A percentile compares a stretch with the other conserved stretches of the same genome.
Conservation (phyloP, 2,888 invertebrate species). For the Machimus rusticus region DNA sequence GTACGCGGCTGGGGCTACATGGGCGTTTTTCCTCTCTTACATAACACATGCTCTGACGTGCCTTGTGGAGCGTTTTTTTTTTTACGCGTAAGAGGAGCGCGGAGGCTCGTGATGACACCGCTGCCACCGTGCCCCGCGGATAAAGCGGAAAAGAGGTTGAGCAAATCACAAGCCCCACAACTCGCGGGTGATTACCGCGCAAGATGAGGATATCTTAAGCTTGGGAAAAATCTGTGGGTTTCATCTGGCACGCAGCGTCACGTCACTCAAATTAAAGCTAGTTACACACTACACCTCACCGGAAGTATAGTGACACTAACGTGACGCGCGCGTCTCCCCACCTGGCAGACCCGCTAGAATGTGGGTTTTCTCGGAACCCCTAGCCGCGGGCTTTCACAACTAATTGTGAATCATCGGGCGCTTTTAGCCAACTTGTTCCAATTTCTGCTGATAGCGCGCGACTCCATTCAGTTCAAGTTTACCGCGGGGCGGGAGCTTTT, state of each 20-base stretch:
- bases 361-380: background rate
- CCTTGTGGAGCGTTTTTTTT: background rate
- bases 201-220: background rate
- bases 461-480: constrained; percentile 27
- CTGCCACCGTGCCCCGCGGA: background rate
- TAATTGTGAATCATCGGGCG: background rate
- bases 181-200: background rate
- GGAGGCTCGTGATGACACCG: background rate
- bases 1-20: background rate
- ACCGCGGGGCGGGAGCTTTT: background rate
- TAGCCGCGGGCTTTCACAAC: background rate
- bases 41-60: background rate
- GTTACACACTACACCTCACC: background rate
- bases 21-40: background rate
- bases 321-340: background rate
- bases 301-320: background rate
- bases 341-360: background rate
- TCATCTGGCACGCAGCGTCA: background rate
- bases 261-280: background rate
- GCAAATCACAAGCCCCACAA: background rate
- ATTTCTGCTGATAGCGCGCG: background rate
- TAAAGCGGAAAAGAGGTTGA: background rate
- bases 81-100: background rate
- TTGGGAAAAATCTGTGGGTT: background rate
- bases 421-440: background rate